Conservation (phyloP, 2,113 vertebrate genomes). For the Todiramphus chloris region DNA sequence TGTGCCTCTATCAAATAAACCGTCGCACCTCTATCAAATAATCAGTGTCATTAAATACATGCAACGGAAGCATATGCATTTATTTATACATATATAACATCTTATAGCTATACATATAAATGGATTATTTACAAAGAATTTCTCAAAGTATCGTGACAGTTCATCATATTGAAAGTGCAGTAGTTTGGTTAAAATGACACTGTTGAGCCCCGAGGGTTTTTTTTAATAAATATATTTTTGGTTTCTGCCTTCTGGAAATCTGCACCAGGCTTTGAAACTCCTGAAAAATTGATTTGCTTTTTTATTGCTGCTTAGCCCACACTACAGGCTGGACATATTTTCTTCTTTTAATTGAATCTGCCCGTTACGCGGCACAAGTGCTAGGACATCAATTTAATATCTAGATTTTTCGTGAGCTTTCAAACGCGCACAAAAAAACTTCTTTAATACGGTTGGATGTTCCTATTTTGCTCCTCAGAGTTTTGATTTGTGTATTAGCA, state of each 20-base stretch:
- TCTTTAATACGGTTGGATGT: slow-evolving; percentile 31
- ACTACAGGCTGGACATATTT: slow-evolving; percentile 30
- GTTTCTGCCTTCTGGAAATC: slow-evolving; percentile 55
- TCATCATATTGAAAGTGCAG: background rate
- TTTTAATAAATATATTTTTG: slow-evolving; percentile 56
- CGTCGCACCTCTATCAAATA: background rate
- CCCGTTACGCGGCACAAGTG: slow-evolving; percentile 15
- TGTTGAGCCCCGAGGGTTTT: slow-evolving; percentile 20
- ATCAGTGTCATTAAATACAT: background rate
- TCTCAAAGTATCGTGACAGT: slow-evolving; percentile 1
- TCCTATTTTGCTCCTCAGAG: slow-evolving; percentile 51
- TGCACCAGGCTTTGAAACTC: slow-evolving; percentile 23
- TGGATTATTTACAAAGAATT: slow-evolving; percentile 31
- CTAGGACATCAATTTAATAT: slow-evolving; percentile 40
- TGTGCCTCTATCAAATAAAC: background rate
- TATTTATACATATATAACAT: background rate
- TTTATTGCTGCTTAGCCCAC: slow-evolving; percentile 58
- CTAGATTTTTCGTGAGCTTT: slow-evolving; percentile 29
- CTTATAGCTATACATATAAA: slow-evolving; percentile 5
- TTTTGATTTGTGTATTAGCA: slow-evolving; percentile 60
- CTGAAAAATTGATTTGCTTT: slow-evolving; percentile 61
- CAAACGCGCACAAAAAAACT: background rate
- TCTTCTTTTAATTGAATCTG: slow-evolving; percentile 50
- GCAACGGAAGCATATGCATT: background rate
- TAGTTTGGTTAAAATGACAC: slow-evolving; percentile 26